Evolutionary conservation across 1,140 invertebrate genomes (phyloP), one percentile per base, ranked within the genome.

Genomic region (Zaprionus ornatus): DNA sequence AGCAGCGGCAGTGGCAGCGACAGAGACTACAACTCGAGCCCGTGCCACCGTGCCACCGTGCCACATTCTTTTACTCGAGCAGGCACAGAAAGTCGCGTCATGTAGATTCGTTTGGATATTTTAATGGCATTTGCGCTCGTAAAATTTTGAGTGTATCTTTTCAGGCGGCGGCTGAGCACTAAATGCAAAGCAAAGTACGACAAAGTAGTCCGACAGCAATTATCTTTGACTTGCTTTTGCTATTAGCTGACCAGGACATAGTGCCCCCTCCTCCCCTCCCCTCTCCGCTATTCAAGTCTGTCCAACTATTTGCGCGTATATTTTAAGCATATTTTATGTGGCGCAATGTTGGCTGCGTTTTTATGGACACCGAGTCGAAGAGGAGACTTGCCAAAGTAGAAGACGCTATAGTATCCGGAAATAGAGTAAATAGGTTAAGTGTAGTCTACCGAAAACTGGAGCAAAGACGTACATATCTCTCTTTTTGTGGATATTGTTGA

Each of bases 201-300:
- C 84, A 80, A 78, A 75, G 75, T 88, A 63, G 71, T 59, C 67
- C 27, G 23, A 25, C 61, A 76, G 80, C 84, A 88, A 88, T 88
- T 88, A 88, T 88, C 85, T 79, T 88, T 79, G 84, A 90, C 85
- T 90, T 84, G 84, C 71, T 79, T 84, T 73, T 84, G 81, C 85
- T 82, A 90, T 88, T 88, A 88, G 84, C 83, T 88, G 85, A 85
- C 81, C 84, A 27, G 7, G 17, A 21, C 42, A 13, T n/a, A 15
- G 35, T 42, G 2, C 19, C 27, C 3, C 7, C 19, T 15, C 32
- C 21, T 1, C 15, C 9, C 13, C 15, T 37, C 4, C 7, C 15
- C 13, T 4, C 13, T 21, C 52, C 9, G 1, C 56, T 32, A 4
- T 13, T 57, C 25, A 23, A 19, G 56, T 37, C 17, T 25, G 3